Conservation (phyloP, 37 sponge, comb jelly and placozoan genomes). For the Halichondria panicea region DNA sequence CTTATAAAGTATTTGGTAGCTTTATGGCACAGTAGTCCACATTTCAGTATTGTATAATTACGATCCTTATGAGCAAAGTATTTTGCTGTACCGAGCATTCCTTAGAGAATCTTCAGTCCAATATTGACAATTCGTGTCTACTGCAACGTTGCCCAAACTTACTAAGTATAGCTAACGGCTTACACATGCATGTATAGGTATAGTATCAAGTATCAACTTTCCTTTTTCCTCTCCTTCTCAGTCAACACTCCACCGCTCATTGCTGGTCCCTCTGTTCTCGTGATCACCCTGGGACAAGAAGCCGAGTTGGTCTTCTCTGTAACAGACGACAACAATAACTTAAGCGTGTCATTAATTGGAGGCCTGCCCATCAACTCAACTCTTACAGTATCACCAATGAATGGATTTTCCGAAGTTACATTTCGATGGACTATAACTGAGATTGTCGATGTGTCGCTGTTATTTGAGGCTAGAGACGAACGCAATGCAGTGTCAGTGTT, state of each 20-base stretch:
- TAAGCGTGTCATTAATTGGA: constrained; percentile 7
- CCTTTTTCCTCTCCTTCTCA: not conserved
- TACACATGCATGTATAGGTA: not conserved
- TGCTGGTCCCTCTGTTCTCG: constrained; percentile 22
- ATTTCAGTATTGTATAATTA: no score
- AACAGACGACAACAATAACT: constrained; percentile 1
- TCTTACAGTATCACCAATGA: no score
- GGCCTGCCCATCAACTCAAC: no score
- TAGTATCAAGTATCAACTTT: constrained; percentile 3
- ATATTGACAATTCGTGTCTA: no score
- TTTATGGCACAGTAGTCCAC: no score
- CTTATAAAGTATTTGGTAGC: no score
- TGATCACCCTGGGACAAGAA: constrained; percentile 7
- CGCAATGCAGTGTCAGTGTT: constrained; percentile 9
- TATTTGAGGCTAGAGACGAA: constrained; percentile 44
- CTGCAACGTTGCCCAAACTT: no score
- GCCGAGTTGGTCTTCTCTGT: constrained; percentile 43
- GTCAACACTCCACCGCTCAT: constrained; percentile 64
- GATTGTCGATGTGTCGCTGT: not conserved
- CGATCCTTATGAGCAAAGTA: not conserved
- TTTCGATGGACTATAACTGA: constrained; percentile 22
- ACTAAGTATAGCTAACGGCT: not conserved
- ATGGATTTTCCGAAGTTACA: not conserved
- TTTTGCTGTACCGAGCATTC: not conserved
- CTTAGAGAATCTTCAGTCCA: not conserved